Conservation (phyloP, 2,888 invertebrate species). For the Phyllotreta striolata region DNA sequence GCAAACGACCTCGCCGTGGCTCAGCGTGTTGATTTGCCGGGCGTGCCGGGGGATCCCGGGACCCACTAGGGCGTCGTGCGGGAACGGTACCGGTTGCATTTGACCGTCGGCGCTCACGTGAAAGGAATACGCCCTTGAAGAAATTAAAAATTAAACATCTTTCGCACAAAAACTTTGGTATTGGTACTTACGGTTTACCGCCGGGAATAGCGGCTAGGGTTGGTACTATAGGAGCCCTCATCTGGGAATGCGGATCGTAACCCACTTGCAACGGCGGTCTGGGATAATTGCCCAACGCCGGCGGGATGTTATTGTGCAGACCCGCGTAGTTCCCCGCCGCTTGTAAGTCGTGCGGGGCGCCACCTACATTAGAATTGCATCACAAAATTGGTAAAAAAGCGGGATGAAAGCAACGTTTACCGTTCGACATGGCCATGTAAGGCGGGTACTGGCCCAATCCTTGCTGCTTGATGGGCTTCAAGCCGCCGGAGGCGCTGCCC, state of each 20-base stretch:
- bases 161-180: background rate
- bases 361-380: slow-evolving; percentile 40
- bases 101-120: slow-evolving; percentile 90
- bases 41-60: slow-evolving; percentile 95
- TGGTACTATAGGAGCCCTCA: slow-evolving; percentile 71
- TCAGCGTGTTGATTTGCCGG: slow-evolving; percentile 86
- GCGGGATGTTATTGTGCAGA: slow-evolving; percentile 70
- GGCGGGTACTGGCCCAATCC: slow-evolving; percentile 70
- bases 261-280: slow-evolving; percentile 72
- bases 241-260: slow-evolving; percentile 73
- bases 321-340: slow-evolving; percentile 65
- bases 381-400: no score
- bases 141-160: slow-evolving; percentile 3
- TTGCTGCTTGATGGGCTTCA: slow-evolving; percentile 65
- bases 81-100: slow-evolving; percentile 92
- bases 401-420: slow-evolving; percentile 52
- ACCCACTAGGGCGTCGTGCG: slow-evolving; percentile 89
- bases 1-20: slow-evolving; percentile 97
- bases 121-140: slow-evolving; percentile 85
- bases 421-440: slow-evolving; percentile 63
- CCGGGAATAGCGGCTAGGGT: slow-evolving; percentile 77
- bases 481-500: slow-evolving; percentile 60
- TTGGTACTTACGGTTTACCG: slow-evolving; percentile 82
- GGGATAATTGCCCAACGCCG: slow-evolving; percentile 72
- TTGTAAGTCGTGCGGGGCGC: slow-evolving; percentile 68